Conservation (phyloP, 2,797 vertebrate species). For the Tokudaia tokunoshimensis region DNA sequence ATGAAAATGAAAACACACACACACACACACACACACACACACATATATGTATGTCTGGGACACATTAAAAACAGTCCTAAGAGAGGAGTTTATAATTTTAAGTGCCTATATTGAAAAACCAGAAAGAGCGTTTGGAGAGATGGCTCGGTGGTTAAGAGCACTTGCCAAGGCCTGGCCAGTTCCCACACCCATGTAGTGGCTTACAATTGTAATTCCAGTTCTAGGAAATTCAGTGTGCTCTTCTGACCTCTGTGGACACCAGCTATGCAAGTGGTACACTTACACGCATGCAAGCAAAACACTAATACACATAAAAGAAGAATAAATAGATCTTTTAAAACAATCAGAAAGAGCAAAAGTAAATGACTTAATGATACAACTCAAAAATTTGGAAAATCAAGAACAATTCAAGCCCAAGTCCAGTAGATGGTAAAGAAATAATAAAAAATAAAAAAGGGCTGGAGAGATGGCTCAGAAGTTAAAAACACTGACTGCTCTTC, state of each 20-base stretch:
- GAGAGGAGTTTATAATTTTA: not conserved
- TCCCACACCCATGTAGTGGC: not conserved
- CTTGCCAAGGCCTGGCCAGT: not conserved
- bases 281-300: not conserved
- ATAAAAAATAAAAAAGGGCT: not conserved
- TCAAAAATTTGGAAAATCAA: not conserved
- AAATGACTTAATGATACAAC: not conserved
- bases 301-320: not conserved
- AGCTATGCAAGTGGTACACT: not conserved
- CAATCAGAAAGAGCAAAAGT: not conserved
- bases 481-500: no score
- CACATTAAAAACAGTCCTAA: not conserved
- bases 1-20: not conserved
- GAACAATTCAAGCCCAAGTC: not conserved
- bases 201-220: not conserved
- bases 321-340: not conserved
- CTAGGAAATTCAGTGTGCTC: not conserved
- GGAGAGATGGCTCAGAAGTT: no score
- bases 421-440: not conserved
- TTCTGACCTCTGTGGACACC: not conserved
- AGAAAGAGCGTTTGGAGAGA: not conserved
- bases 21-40: no score
- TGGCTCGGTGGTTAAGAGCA: not conserved
- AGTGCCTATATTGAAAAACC: not conserved
- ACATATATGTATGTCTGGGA: not conserved